phyloP scores from a whole-genome alignment of 2,797 vertebrate species.

The Hylomyscus alleni region DNA sequence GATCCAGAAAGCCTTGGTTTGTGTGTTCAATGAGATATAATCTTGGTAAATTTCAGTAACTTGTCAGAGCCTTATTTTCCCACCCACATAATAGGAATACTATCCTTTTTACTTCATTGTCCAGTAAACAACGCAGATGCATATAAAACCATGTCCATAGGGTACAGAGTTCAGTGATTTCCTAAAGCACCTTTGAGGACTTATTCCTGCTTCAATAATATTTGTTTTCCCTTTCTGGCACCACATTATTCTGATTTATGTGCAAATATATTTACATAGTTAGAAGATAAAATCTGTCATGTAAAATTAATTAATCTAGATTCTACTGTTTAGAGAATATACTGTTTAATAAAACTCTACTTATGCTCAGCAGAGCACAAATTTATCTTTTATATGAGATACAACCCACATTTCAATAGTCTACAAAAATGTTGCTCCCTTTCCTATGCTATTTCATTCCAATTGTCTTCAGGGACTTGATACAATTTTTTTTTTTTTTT shows the following conservation, averaged over 20 bases:
- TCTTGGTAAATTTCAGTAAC: background rate
- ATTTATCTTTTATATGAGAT: background rate
- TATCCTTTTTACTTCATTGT: background rate
- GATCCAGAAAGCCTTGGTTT: background rate
- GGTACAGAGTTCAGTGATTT: background rate
- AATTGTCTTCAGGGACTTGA: background rate
- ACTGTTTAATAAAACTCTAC: conserved; percentile 27
- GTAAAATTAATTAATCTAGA: conserved; percentile 49
- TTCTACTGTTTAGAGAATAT: conserved; percentile 38
- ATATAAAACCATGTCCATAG: background rate
- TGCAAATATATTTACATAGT: background rate
- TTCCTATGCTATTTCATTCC: background rate
- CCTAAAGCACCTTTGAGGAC: background rate
- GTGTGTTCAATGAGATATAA: background rate
- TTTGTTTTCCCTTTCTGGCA: background rate
- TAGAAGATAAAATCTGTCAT: conserved; percentile 4
- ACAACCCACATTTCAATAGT: background rate
- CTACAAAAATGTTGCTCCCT: background rate
- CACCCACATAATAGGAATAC: background rate
- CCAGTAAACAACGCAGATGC: background rate
- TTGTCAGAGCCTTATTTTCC: background rate
- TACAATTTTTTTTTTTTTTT: background rate
- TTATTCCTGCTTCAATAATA: background rate
- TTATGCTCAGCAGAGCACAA: background rate
- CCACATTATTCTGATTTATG: conserved; percentile 19